These are phyloP conservation scores for Lithophane socia DNA, from an alignment of 2,888 invertebrate genomes.

Conservation along the genomic window DNA sequence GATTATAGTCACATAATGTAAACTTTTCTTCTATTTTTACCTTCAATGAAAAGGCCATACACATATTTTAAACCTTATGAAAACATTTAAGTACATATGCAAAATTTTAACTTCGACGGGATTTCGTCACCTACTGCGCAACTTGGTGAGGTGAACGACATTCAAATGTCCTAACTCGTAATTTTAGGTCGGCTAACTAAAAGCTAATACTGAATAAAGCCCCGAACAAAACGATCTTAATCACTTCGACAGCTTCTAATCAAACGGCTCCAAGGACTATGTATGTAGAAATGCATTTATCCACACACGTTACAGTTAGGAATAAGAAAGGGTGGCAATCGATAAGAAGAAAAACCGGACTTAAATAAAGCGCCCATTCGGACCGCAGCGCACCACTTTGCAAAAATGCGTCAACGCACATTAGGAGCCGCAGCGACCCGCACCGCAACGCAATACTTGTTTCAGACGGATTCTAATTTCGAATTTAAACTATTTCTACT, in stretches of 20 bases:
- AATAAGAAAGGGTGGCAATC: background rate
- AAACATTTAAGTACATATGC: background rate
- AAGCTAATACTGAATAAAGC: constrained; percentile 24
- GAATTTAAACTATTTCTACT: background rate
- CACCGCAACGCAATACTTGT: no score
- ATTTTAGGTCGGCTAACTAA: constrained; percentile 21
- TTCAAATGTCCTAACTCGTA: constrained; percentile 23
- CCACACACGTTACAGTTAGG: background rate
- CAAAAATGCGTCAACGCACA: no score
- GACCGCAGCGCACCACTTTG: no score
- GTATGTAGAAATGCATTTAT: background rate
- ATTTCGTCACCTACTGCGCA: constrained; percentile 32
- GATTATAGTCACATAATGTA: background rate
- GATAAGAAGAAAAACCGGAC: background rate
- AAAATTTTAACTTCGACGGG: background rate
- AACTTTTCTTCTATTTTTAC: constrained; percentile 4
- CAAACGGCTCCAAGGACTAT: constrained; percentile 13
- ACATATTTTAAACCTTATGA: background rate
- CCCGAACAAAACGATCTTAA: constrained; percentile 12
- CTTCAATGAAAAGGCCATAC: background rate
- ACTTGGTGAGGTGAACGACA: constrained; percentile 45
- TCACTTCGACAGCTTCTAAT: constrained; percentile 32
- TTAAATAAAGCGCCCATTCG: no score
- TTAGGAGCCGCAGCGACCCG: no score
- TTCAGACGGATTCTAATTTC: no score